Percentiles rank a stretch among this genome's conserved stretches.
Evolutionary conservation across 1,140 invertebrate genomes (phyloP).

Genomic region (Sarcophaga bullata): DNA sequence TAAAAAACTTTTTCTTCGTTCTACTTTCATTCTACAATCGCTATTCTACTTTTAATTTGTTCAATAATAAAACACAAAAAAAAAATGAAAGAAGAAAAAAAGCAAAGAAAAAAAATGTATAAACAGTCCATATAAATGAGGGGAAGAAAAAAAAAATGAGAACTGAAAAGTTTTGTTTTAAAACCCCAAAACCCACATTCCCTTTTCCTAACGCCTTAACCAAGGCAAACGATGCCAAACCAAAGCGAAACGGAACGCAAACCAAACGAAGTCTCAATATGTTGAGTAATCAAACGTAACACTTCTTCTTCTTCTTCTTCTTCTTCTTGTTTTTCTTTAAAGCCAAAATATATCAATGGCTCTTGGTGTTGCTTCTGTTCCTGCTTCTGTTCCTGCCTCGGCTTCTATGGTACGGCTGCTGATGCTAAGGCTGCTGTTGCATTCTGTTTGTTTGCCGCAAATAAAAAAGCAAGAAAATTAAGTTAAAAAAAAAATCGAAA

Average conservation of each 20-base stretch:
- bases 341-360: neutral
- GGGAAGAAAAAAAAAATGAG: too few relatives aligned
- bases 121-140: too few relatives aligned
- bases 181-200: too few relatives aligned
- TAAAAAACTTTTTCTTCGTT: neutral
- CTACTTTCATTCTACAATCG: neutral
- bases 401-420: neutral
- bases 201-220: neutral
- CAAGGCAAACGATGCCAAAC: neutral
- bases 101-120: neutral
- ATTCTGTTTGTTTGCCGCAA: neutral
- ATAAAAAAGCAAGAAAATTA: neutral
- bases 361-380: neutral
- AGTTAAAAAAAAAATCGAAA: too few relatives aligned
- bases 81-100: neutral
- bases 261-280: too few relatives aligned
- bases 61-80: neutral
- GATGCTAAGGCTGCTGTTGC: neutral
- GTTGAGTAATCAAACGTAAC: constrained; percentile 3
- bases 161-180: too few relatives aligned
- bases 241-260: too few relatives aligned
- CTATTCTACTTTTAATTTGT: constrained; percentile 8
- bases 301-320: neutral
- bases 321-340: too few relatives aligned
- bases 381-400: too few relatives aligned